A percentile compares a stretch with the other conserved stretches of the same genome.
Conservation (phyloP, 30 jellyfish, hydroid and myxozoan species). For the Nemopilema nomurai region DNA sequence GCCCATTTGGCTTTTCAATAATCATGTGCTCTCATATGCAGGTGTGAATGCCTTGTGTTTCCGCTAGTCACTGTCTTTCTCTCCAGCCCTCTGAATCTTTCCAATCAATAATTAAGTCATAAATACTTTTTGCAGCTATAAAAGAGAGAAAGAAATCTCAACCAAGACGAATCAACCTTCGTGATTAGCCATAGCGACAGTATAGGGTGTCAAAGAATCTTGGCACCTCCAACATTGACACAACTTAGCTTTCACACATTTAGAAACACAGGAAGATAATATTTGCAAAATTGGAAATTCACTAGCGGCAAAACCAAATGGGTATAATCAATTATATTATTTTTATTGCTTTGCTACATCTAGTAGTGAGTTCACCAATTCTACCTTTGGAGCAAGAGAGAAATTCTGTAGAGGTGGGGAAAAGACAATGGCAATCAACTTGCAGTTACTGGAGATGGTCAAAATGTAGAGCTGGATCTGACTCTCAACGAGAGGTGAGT, state of each 20-base stretch:
- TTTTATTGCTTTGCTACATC: not conserved
- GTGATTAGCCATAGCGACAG: not conserved
- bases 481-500: constrained; percentile 3
- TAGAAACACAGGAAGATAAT: not conserved
- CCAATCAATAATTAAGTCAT: constrained; percentile 19
- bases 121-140: not conserved
- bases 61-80: constrained; percentile 30
- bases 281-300: not conserved
- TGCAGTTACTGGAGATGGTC: constrained; percentile 85
- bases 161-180: not conserved
- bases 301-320: not conserved
- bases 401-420: not conserved
- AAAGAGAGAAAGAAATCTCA: not conserved
- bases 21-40: not conserved
- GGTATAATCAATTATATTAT: not conserved
- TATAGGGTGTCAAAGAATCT: not conserved
- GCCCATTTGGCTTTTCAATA: not conserved
- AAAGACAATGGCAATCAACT: constrained; percentile 72
- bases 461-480: constrained; percentile 57
- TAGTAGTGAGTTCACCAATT: constrained; percentile 9
- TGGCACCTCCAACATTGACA: not conserved
- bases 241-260: not conserved
- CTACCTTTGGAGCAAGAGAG: not conserved
- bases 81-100: not conserved
- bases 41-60: constrained; percentile 33